A percentile compares a stretch with the other conserved stretches of the same genome.
Evolutionary conservation across 2,888 invertebrate species (phyloP).

Genomic region (Fragum sueziense): DNA sequence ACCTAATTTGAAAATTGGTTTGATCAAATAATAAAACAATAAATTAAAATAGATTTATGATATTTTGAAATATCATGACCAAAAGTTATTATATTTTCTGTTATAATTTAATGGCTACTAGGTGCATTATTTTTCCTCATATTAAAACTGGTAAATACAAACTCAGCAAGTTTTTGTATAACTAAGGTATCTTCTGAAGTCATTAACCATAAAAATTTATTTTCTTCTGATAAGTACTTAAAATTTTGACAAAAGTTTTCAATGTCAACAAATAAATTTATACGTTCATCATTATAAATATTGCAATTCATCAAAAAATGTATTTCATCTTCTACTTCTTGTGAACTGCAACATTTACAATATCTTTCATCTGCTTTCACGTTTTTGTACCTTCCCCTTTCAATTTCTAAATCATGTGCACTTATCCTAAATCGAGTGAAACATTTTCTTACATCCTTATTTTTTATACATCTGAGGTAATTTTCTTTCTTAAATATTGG

Average conservation of each 20-base stretch:
- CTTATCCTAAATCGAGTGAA: background rate
- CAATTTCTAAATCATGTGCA: background rate
- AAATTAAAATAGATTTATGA: too few species aligned
- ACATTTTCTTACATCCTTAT: background rate
- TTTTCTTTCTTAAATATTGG: background rate
- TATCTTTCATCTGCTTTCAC: background rate
- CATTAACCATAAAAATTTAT: background rate
- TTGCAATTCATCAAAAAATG: background rate
- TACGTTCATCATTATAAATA: background rate
- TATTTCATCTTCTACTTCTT: background rate
- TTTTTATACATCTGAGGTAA: background rate
- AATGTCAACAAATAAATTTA: background rate
- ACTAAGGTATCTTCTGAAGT: slow-evolving; percentile 1
- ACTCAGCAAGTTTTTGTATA: background rate
- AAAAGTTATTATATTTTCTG: too few species aligned
- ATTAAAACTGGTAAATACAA: background rate
- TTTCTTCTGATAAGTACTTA: background rate
- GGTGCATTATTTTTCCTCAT: background rate
- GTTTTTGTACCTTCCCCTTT: background rate
- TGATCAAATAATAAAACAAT: too few species aligned
- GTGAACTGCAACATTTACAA: background rate
- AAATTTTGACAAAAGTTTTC: background rate
- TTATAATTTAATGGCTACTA: background rate
- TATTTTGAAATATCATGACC: too few species aligned
- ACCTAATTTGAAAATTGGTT: too few species aligned